Base-by-base conservation (phyloP, 2,113 vertebrate species). In the Laticauda laticaudata region DNA sequence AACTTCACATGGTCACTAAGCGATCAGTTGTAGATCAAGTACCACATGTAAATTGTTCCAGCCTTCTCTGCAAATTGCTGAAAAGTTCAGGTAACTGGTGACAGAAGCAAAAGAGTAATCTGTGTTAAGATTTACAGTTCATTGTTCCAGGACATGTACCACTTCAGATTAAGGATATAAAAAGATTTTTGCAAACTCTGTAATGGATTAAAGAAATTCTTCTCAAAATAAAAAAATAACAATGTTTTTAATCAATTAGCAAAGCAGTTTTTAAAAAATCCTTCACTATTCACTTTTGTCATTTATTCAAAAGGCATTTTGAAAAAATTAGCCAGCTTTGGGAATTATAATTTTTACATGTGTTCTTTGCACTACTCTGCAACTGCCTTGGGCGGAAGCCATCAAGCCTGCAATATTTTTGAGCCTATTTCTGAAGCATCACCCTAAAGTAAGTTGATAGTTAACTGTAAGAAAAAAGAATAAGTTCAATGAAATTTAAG, bases 401-500 rank as follows among this genome's bases (percentile, higher is more conserved):
- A 90, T 87, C 55, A 87, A 94, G 23, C 0, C 14, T 53, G 7
- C 45, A 92, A 91, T 92, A 64, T 91, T 95, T 95, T 93, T 39
- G 53, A 64, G 0, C 0, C 0, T 81, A 90, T 93, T 92, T 87
- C 87, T 92, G 34, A 7, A 64, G 85, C 48, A 94, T 57, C 90
- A 94, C 39, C 61, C 93, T 29, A 53, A 61, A n/a, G 34, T 59
- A 43, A 61, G 94, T 51, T 93, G 0, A 48, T 90, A 59, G 91
- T 92, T 95, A 93, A 88, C 54, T 0, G 0, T 59, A 93, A 91
- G 11, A 64, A 3, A 88, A 92, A 92, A 94, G 75, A 88, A 92
- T 91, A 81, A 14, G 93, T 95, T 94, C 94, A 92, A 95, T 95
- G 89, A 95, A 95, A 96, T 96, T 95, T 92, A 86, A 92, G 93